These are phyloP conservation scores for Cyprinus carpio DNA, from an alignment of 2,113 vertebrate genomes.

Conservation along the genomic window DNA sequence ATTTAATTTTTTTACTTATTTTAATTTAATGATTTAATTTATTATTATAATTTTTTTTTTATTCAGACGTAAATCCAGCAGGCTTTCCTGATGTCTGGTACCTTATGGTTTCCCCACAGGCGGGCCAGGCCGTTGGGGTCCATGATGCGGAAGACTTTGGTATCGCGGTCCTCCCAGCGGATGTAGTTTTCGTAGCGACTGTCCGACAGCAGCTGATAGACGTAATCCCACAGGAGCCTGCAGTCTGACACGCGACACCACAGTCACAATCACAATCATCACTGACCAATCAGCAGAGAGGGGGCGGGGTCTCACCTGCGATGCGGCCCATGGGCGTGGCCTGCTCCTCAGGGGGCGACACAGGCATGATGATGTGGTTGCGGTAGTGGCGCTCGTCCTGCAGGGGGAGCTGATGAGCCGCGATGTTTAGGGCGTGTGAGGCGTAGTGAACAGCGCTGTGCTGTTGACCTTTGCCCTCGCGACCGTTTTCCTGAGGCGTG, in stretches of 20 bases:
- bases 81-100: constrained; percentile 50
- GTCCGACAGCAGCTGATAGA: constrained; percentile 98
- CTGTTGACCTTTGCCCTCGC: constrained; percentile 66
- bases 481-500: constrained; percentile 80
- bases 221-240: constrained; percentile 97
- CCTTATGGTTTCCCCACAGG: constrained; percentile 99
- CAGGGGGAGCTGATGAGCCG: constrained; percentile 74
- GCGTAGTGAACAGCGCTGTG: too few relatives aligned
- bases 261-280: not conserved
- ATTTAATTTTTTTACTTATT: too few relatives aligned
- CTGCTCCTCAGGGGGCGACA: constrained; percentile 89
- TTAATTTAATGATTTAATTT: too few relatives aligned
- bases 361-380: constrained; percentile 93
- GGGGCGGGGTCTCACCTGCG: constrained; percentile 80
- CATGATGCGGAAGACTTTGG: constrained; percentile 97
- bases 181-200: constrained; percentile 99
- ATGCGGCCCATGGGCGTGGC: constrained; percentile 92
- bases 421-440: not conserved
- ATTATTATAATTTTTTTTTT: not conserved
- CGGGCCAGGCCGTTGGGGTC: constrained; percentile 97
- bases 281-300: too few relatives aligned
- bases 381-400: constrained; percentile 89
- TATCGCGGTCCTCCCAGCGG: constrained; percentile 97
- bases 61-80: not conserved
- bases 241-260: constrained; percentile 79